Evolutionary conservation across 2,888 invertebrate genomes (phyloP), one percentile per base, ranked within the genome.

Genomic region (Neoascia interrupta): DNA sequence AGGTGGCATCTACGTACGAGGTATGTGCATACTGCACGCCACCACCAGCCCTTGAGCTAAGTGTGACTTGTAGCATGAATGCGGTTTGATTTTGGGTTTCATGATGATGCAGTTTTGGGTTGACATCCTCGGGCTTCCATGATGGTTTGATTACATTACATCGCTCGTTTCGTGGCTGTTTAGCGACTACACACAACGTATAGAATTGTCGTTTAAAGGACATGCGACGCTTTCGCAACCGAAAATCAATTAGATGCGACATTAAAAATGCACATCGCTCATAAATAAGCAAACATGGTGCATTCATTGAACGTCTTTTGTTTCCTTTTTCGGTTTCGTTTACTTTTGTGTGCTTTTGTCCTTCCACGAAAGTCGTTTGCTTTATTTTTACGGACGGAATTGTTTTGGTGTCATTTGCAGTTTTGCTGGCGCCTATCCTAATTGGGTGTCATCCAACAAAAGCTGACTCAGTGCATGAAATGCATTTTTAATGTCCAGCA

Each of bases 391-490:
- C 21, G 13, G 37, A 49, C 10, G 45, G 19, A 54, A 58, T 51
- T 54, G 41, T 13, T 61, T 76, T 53, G 47, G 64, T 76, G 70
- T 76, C 76, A 76, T 37, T 68, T 72, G 66, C 66, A 73, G 79
- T 47, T 61, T 36, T 45, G 23, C 61, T 79, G 79, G 79, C 79
- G 79, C 79, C 79, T 79, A 66, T 73, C 68, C 79, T 79, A 79
- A 79, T 79, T 79, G 79, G 79, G 61, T 39, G 61, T 11, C 66
- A 47, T 68, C 79, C 79, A 79, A 79, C 56, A 68, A 68, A 79
- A 56, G 60, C 54, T 68, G 73, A 73, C 26, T 79, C 73, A 73
- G 47, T 39, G 11, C 41, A 51, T 31, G 61, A 39, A 36, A 79
- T 79, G 79, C 66, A 66, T 56, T 79, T 72, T 72, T 72, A 43